A percentile compares a stretch with the other conserved stretches of the same genome.
Conservation (phyloP, 2,113 vertebrate genomes). For the Malurus elegans region DNA sequence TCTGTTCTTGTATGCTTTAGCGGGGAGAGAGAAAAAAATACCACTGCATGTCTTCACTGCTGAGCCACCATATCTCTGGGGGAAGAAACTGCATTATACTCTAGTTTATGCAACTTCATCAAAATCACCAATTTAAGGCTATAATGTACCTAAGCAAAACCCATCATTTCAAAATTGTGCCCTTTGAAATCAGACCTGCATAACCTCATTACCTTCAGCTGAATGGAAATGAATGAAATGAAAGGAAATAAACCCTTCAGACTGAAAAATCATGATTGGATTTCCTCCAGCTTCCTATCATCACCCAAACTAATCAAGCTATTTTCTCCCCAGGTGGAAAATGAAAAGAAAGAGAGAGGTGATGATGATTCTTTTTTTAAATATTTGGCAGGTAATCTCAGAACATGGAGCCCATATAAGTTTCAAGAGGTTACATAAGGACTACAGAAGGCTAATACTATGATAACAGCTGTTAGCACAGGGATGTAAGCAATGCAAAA, state of each 20-base stretch:
- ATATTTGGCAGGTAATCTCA: slow-evolving; percentile 27
- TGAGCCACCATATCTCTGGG: neutral
- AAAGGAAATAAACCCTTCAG: slow-evolving; percentile 47
- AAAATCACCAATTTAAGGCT: slow-evolving; percentile 26
- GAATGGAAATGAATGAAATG: slow-evolving; percentile 41
- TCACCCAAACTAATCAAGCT: slow-evolving; percentile 45
- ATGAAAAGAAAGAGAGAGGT: slow-evolving; percentile 28
- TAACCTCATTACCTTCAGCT: slow-evolving; percentile 35
- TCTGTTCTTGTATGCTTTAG: slow-evolving; percentile 36
- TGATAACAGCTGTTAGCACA: slow-evolving; percentile 28
- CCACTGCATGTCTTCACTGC: neutral
- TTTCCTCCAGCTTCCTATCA: slow-evolving; percentile 44
- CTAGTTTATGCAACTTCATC: slow-evolving; percentile 42
- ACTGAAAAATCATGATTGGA: slow-evolving; percentile 42
- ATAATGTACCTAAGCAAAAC: slow-evolving; percentile 11
- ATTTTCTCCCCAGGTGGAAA: slow-evolving; percentile 49
- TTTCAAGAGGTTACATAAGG: slow-evolving; percentile 44
- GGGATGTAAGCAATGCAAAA: neutral
- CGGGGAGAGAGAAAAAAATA: neutral
- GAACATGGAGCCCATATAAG: neutral
- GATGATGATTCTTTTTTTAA: neutral
- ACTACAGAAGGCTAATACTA: slow-evolving; percentile 2
- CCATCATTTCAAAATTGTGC: slow-evolving; percentile 6
- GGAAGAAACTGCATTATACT: neutral
- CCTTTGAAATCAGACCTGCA: slow-evolving; percentile 33